Evolutionary conservation across 2,113 vertebrate species (phyloP), one percentile per base, ranked within the genome.

Genomic region (Scomber scombrus): DNA sequence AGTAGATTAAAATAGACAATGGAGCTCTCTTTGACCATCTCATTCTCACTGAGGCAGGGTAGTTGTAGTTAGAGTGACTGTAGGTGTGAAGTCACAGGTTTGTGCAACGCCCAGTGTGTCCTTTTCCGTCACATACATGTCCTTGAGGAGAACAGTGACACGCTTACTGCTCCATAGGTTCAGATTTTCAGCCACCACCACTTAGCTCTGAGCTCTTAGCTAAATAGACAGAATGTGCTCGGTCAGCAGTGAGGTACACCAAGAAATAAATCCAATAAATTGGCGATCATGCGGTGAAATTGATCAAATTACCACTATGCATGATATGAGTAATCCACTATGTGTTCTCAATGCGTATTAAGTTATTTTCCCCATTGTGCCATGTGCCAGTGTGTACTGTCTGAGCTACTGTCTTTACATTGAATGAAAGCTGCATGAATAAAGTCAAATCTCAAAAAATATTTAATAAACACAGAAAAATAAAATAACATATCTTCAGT

Each of bases 61-160:
- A 11, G 4, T 14, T 5, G 26, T 54, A 16, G 10, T 67, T 51
- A 34, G 19, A 67, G 55, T 21, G 46, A 64, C 19, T 56, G 58
- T 47, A 43, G 56, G 43, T 51, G 60, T 71, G 55, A 63, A 69
- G 56, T 70, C 75, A 76, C 57, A 60, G 15, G 14, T 69, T 58
- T 52, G 47, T 70, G 52, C 70, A 80, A 54, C 68, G 71, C 60
- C 21, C 47, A 18, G 16, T 60, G 18, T 68, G 77, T 61, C 77
- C 71, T 82, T 78, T 57, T 56, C 68, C 34, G 49, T 83, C 31
- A 45, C 10, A 63, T 49, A 40, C 1, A 31, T 64, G 78, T 68
- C 82, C 84, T 89, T 87, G 77, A 90, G 56, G 29, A 0, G 23
- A 14, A 29, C 72, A 16, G 14, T 15, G 51, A 75, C 5, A 75